Base-by-base conservation (phyloP, 2,797 vertebrate genomes). In the Benthosema pterotum region DNA sequence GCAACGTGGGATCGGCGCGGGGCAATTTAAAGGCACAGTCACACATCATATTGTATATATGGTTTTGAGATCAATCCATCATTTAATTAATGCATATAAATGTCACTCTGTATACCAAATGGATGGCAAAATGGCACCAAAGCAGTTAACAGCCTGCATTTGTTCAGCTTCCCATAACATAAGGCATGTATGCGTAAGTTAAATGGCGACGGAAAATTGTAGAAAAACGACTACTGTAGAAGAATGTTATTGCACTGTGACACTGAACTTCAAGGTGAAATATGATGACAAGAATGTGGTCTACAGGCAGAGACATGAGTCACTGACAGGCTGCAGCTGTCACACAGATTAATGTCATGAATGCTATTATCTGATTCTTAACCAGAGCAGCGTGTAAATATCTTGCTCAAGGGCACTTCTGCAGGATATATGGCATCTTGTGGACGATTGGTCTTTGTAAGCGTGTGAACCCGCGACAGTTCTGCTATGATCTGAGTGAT, bases 241-340 rank as follows among this genome's bases (percentile, higher is more conserved):
- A 50, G 45, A 42, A 38, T 60, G 2, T 32, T 11, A 17, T 57
- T 51, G 56, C 56, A 62, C 45, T 50, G 38, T 57, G 17, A 45
- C 18, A 50, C 42, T 15, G 1, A 69, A 64, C 69, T 65, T 74
- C 25, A 79, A 70, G 58, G 65, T 63, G 28, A 45, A 5, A 32
- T 0, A 46, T 28, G n/a, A 59, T 48, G 50, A 55, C 42, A 59
- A 42, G n/a, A 17, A 28, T 42, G 52, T 28, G 45, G 18, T 6
- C n/a, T n/a, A 38, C 32, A 15, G 13, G 42, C 5, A 43, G 25
- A 48, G 52, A 11, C 32, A 60, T 50, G 54, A 57, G 50, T 25
- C 55, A 16, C 25, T 32, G 17, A 51, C 28, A 32, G 28, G 6
- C 4, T 6, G 8, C 32, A n/a, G 59, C 55, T 43, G 19, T 14